Evolutionary conservation across 2,113 vertebrate genomes (phyloP).

Genomic region (Athene noctua): DNA sequence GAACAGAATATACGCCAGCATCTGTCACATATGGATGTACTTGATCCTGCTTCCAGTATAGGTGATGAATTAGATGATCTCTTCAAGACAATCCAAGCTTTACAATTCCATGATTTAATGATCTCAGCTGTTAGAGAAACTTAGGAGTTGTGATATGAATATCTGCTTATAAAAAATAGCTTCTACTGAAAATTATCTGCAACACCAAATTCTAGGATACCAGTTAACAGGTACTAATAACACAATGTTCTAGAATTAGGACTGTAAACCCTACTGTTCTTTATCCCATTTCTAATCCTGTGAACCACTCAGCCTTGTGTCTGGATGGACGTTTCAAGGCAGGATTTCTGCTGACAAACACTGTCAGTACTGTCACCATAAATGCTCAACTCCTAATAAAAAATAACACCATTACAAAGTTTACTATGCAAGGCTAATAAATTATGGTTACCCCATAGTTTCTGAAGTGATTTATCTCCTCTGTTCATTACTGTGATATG

Average conservation of each 20-base stretch:
- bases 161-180: not conserved
- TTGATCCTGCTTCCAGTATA: not conserved
- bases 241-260: accelerated
- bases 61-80: slow-evolving; percentile 12
- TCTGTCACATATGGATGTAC: not conserved
- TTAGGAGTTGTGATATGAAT: not conserved
- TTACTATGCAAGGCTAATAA: not conserved
- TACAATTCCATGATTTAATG: not conserved
- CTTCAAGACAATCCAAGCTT: not conserved
- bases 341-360: not conserved
- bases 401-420: not conserved
- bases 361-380: not conserved
- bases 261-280: not conserved
- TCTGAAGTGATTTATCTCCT: not conserved
- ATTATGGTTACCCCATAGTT: not conserved
- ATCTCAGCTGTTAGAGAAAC: not conserved
- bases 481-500: not conserved
- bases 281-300: not conserved
- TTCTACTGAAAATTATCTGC: not conserved
- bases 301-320: not conserved
- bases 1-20: not conserved
- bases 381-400: not conserved
- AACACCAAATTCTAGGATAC: not conserved
- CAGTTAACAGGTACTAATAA: not conserved
- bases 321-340: not conserved